Evolutionary conservation across 2,797 vertebrate genomes (phyloP).

Genomic region (Eremophila alpestris): DNA sequence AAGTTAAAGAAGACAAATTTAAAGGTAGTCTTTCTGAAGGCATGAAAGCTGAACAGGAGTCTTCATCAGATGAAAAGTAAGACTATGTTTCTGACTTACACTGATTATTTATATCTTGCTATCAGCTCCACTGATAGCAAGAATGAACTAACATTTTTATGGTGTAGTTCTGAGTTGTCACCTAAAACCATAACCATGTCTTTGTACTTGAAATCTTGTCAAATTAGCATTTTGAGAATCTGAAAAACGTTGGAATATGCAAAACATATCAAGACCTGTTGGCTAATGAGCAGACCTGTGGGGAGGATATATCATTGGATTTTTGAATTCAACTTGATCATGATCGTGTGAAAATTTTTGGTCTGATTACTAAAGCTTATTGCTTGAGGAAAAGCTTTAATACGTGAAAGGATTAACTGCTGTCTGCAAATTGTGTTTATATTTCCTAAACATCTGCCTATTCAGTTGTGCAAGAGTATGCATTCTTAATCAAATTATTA

Average conservation of each 20-base stretch:
- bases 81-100: neutral
- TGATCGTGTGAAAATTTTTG: neutral
- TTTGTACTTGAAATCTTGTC: neutral
- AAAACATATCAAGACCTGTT: neutral
- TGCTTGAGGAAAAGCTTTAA: neutral
- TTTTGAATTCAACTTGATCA: neutral
- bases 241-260: neutral
- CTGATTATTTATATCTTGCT: neutral
- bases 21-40: slow-evolving; percentile 98
- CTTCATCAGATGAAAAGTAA: slow-evolving; percentile 94
- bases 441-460: neutral
- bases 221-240: neutral
- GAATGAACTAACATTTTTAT: neutral
- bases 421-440: neutral
- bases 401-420: neutral
- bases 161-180: neutral
- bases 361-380: neutral
- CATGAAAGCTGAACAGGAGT: slow-evolving; percentile 95
- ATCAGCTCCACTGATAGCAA: neutral
- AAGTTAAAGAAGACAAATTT: slow-evolving; percentile 95
- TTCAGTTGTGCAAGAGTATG: neutral
- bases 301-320: rapidly evolving
- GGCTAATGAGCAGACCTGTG: neutral
- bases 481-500: neutral
- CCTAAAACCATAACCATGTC: neutral